Percentiles rank a stretch among this genome's conserved stretches.
phyloP scores from a whole-genome alignment of 1,140 invertebrate species.

The Macrosteles quadrilineatus region DNA sequence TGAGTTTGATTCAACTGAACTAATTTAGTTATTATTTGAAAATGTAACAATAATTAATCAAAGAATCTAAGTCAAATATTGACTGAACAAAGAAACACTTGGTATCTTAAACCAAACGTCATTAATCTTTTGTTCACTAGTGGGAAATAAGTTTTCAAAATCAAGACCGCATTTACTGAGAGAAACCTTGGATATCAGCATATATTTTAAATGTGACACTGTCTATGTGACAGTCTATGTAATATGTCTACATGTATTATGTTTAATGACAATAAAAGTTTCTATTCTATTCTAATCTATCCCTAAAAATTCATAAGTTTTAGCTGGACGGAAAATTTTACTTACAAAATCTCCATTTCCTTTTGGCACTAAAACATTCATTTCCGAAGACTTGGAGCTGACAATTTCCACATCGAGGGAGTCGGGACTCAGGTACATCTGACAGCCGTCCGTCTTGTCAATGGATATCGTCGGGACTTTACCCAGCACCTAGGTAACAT shows the following conservation, averaged over 20 bases:
- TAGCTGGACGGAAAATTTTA: no score
- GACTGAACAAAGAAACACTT: no score
- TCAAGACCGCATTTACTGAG: no score
- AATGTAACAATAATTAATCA: no score
- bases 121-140: no score
- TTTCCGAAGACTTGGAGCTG: constrained; percentile 95
- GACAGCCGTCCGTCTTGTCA: constrained; percentile 98
- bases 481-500: constrained; percentile 72
- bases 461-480: constrained; percentile 96
- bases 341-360: constrained; percentile 92
- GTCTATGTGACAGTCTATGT: constrained; percentile 26
- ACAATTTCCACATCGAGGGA: constrained; percentile 90
- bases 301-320: constrained; percentile 35
- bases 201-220: no score
- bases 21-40: no score
- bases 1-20: no score
- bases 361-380: constrained; percentile 95
- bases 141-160: no score
- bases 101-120: no score
- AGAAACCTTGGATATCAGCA: no score
- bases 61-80: no score
- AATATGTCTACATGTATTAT: neutral
- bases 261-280: constrained; percentile 10
- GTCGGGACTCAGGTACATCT: constrained; percentile 91
- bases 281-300: neutral